phyloP scores from a whole-genome alignment of 2,797 vertebrate species.

The Neosalanx taihuensis region DNA sequence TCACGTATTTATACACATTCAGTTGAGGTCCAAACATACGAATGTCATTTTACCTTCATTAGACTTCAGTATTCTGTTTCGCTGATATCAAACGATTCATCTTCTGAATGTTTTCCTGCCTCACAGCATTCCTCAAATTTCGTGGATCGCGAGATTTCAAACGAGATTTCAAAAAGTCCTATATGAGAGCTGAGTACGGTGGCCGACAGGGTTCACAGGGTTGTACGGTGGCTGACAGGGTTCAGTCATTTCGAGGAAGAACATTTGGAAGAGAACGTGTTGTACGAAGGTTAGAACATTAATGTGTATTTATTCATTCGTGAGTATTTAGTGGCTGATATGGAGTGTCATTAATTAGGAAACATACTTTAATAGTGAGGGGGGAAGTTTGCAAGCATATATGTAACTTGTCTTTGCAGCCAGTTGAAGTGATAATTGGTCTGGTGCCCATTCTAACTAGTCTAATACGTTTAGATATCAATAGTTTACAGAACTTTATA shows the following conservation, averaged over 20 bases:
- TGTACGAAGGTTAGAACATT: neutral
- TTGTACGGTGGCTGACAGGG: conserved; percentile 22
- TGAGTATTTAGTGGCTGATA: too few relatives aligned
- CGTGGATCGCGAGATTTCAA: conserved; percentile 27
- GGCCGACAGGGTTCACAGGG: neutral
- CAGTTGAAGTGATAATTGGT: too few relatives aligned
- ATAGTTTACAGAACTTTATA: too few relatives aligned
- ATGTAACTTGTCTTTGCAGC: too few relatives aligned
- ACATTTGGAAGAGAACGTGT: neutral
- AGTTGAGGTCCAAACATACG: neutral
- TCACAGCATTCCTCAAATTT: neutral
- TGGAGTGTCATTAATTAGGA: too few relatives aligned
- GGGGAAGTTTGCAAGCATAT: too few relatives aligned
- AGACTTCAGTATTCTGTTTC: neutral
- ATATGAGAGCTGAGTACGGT: conserved; percentile 22
- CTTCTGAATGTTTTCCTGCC: conserved; percentile 2
- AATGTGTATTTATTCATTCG: neutral
- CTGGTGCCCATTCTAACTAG: too few relatives aligned
- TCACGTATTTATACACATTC: too few relatives aligned
- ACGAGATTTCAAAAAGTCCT: neutral
- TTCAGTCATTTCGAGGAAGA: neutral
- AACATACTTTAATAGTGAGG: too few relatives aligned
- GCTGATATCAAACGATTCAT: neutral
- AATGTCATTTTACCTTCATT: neutral
- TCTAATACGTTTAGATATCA: too few relatives aligned